phyloP scores from a whole-genome alignment of 2,113 vertebrate species.

The Vireo altiloquus region DNA sequence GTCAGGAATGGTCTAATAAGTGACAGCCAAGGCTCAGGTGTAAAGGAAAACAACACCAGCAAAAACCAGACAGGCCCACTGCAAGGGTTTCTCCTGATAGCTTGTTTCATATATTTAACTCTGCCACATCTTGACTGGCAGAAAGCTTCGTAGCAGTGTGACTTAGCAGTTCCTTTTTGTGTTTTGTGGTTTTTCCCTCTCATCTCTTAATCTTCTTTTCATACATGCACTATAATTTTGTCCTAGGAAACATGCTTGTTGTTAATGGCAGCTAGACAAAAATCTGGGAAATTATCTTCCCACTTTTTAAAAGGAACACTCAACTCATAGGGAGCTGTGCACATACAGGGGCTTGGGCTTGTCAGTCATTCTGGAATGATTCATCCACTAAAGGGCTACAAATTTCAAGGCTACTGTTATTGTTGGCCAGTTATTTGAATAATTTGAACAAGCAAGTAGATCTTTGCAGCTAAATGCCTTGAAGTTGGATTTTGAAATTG shows the following conservation, averaged over 20 bases:
- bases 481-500: neutral
- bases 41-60: neutral
- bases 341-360: neutral
- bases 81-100: neutral
- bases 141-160: neutral
- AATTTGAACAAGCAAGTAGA: neutral
- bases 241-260: neutral
- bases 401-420: neutral
- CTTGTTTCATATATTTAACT: neutral
- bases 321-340: neutral
- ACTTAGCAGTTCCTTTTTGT: neutral
- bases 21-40: neutral
- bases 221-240: neutral
- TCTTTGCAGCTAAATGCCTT: neutral
- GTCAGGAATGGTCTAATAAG: neutral
- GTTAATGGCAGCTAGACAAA: neutral
- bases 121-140: neutral
- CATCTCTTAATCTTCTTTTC: neutral
- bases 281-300: neutral
- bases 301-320: neutral
- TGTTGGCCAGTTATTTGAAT: neutral
- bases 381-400: neutral
- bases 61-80: neutral
- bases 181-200: rapidly evolving
- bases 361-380: neutral